These are phyloP conservation scores for Drosophila tristis DNA, from an alignment of 1,140 invertebrate species.

Conservation along the genomic window DNA sequence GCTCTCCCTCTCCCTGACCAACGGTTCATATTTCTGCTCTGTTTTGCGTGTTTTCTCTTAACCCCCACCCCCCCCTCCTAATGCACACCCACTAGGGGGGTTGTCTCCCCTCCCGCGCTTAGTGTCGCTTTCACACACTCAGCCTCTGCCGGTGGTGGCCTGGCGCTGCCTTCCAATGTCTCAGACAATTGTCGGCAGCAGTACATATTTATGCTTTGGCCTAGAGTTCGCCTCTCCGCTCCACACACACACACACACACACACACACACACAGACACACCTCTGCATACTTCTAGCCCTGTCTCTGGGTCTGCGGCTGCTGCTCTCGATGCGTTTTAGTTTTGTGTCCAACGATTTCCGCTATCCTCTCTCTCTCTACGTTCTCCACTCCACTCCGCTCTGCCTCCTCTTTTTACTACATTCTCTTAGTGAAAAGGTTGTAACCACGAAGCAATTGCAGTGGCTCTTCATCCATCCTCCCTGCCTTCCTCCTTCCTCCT, in stretches of 20 bases:
- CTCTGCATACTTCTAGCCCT: too few relatives aligned
- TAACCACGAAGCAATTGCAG: slow-evolving; percentile 75
- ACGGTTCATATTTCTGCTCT: slow-evolving; percentile 45
- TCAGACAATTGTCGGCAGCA: slow-evolving; percentile 74
- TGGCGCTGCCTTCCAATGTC: slow-evolving; percentile 57
- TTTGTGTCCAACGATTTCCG: slow-evolving; percentile 58
- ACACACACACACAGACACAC: too few relatives aligned
- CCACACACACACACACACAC: slow-evolving; percentile 10
- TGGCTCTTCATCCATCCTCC: slow-evolving; percentile 38
- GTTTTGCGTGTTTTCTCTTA: slow-evolving; percentile 39
- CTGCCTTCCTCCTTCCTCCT: not conserved
- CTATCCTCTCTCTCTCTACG: not conserved
- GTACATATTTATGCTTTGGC: slow-evolving; percentile 74
- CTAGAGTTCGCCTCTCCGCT: not conserved
- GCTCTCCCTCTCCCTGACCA: not conserved
- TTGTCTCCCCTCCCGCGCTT: not conserved
- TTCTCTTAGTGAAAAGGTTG: slow-evolving; percentile 58
- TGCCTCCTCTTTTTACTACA: not conserved
- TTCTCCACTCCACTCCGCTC: not conserved
- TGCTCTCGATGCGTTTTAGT: slow-evolving; percentile 57
- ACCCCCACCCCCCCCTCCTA: slow-evolving; percentile 2
- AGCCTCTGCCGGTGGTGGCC: slow-evolving; percentile 8
- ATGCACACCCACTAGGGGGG: slow-evolving; percentile 24
- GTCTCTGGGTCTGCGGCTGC: slow-evolving; percentile 15
- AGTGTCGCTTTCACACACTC: slow-evolving; percentile 28